Evolutionary conservation across 1,140 invertebrate genomes (phyloP).

Genomic region (Octopus sinensis): DNA sequence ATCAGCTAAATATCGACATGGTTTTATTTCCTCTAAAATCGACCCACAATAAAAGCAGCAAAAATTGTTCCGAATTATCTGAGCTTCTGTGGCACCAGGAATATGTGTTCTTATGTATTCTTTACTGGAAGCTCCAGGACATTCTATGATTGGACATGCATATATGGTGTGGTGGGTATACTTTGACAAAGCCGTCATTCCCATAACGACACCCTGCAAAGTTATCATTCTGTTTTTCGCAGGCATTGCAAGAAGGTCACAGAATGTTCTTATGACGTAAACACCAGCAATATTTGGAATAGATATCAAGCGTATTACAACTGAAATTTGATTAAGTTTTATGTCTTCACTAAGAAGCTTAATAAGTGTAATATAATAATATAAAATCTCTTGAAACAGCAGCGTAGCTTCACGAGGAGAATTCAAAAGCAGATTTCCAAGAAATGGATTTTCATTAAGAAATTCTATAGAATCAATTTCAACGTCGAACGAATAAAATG

Average conservation of each 20-base stretch:
- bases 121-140: neutral
- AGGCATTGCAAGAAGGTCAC: neutral
- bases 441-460: neutral
- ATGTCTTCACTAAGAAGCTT: neutral
- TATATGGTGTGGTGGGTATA: slow-evolving; percentile 1
- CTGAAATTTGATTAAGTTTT: neutral
- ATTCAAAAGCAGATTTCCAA: slow-evolving; percentile 1
- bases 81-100: neutral
- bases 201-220: neutral
- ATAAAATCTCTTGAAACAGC: neutral
- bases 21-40: neutral
- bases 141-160: neutral
- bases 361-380: neutral
- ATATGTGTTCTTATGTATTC: slow-evolving; percentile 3
- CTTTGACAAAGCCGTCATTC: neutral
- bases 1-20: neutral
- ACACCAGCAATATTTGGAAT: neutral
- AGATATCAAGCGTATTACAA: neutral
- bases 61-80: neutral
- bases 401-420: neutral
- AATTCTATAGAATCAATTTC: neutral
- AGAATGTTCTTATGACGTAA: neutral
- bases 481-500: neutral
- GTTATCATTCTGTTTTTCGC: neutral
- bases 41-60: neutral